Conservation (phyloP, 2,797 vertebrate genomes). For the Siniperca scherzeri region DNA sequence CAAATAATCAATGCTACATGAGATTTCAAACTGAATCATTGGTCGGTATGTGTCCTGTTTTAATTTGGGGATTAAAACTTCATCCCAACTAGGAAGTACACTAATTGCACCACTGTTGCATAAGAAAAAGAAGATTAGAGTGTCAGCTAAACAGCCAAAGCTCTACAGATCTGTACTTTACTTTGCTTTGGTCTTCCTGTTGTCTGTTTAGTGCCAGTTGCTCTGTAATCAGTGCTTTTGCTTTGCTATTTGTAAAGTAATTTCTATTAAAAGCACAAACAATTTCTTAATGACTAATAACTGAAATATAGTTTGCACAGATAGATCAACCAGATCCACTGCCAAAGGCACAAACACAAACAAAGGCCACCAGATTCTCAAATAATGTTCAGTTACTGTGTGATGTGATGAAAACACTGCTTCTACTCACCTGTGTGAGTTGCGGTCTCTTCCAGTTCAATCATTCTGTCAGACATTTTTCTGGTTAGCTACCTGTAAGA, state of each 20-base stretch:
- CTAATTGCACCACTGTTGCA: conserved; percentile 59
- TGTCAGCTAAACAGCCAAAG: conserved; percentile 46
- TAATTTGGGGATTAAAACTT: conserved; percentile 53
- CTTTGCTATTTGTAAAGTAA: background rate
- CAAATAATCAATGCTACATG: background rate
- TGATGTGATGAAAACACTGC: background rate
- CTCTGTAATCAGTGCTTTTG: background rate
- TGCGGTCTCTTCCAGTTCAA: conserved; percentile 88
- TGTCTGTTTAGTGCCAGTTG: background rate
- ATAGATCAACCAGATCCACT: background rate
- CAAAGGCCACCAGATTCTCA: background rate
- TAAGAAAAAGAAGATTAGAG: conserved; percentile 76
- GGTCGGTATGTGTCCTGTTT: conserved; percentile 27
- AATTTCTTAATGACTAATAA: background rate
- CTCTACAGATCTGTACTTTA: conserved; percentile 13
- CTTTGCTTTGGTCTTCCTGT: conserved; percentile 14
- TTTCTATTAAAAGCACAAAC: background rate
- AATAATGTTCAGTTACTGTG: background rate
- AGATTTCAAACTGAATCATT: background rate
- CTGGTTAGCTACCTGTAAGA: conserved; percentile 53
- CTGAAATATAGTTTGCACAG: background rate
- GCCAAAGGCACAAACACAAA: background rate
- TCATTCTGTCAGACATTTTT: conserved; percentile 81
- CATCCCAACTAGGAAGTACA: conserved; percentile 35
- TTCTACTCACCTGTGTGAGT: conserved; percentile 92